These are phyloP conservation scores for Idaea aversata DNA, from an alignment of 2,888 invertebrate genomes.

Conservation along the genomic window DNA sequence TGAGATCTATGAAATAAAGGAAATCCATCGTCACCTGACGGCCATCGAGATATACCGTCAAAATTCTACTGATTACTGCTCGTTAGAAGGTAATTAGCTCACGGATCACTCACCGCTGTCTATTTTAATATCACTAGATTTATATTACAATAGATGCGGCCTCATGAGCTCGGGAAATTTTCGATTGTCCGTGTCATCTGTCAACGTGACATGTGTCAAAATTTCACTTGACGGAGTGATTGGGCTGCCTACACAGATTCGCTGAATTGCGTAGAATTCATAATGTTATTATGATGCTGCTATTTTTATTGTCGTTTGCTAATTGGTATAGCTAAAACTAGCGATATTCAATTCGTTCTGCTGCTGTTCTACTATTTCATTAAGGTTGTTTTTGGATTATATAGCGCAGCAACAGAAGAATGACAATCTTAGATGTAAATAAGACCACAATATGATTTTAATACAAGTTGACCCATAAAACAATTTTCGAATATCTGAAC, in stretches of 20 bases:
- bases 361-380: background rate
- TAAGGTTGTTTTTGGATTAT: background rate
- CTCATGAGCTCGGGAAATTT: constrained; percentile 39
- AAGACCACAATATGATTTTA: no score
- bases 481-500: no score
- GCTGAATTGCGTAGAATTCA: constrained; percentile 2
- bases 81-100: constrained; percentile 78
- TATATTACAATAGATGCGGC: constrained; percentile 31
- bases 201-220: constrained; percentile 21
- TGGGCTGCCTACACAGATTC: constrained; percentile 22
- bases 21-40: constrained; percentile 64
- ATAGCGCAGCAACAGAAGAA: background rate
- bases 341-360: background rate
- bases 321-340: background rate
- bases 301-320: background rate
- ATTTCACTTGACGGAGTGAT: constrained; percentile 28
- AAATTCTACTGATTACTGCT: constrained; percentile 71
- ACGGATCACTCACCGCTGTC: constrained; percentile 69
- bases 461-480: no score
- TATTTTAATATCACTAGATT: constrained; percentile 52
- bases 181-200: constrained; percentile 24
- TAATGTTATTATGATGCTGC: background rate
- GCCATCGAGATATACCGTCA: constrained; percentile 63
- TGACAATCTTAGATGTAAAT: no score
- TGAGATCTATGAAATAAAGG: constrained; percentile 73